Base-by-base conservation (phyloP, 2,888 invertebrate species). In the Cheilosia urbana region DNA sequence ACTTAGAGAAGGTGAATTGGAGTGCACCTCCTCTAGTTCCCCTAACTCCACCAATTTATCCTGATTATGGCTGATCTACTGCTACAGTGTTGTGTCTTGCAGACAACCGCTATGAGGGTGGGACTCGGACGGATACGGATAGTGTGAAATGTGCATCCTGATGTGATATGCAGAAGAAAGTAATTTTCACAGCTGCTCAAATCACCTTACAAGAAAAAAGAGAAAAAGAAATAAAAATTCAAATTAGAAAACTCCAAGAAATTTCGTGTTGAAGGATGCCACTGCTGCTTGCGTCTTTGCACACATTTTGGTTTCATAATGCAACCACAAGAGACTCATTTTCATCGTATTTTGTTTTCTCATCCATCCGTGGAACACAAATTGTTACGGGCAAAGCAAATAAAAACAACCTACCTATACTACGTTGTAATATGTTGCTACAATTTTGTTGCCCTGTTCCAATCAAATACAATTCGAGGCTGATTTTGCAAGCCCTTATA, bases 121-220 rank as follows among this genome's bases (percentile, higher is more conserved):
- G 17, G 37, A 51, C 34, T 30, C 42, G 66, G 27, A 51, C 37
- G 65, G 30, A 65, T 62, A 24, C 37, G 40, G 37, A 55, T 71
- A 21, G 71, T 72, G 79, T 72, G 60, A 79, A 72, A 72, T 79
- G 60, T 66, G 72, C 79, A 79, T 65, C 58, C 58, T 72, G 71
- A 72, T 72, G 79, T 51, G 79, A 66, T 73, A 66, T 62, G 40
- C 58, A 15, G 58, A 66, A 58, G 55, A 80, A 73, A 80, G 80
- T 80, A 80, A 80, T 80, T 80, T 80, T 80, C 80, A 47, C 73
- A 80, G 80, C 73, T 66, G 66, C 53, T 68, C 73, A 80, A 80
- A 80, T 73, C 80, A 80, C 80, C 73, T 73, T 53, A 19, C 51
- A 65, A 57, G n/a, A 51, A 79, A 71, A 71, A 60, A 55, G 47